These are phyloP conservation scores for Chelonus insularis DNA, from an alignment of 1,140 invertebrate species.

Conservation along the genomic window DNA sequence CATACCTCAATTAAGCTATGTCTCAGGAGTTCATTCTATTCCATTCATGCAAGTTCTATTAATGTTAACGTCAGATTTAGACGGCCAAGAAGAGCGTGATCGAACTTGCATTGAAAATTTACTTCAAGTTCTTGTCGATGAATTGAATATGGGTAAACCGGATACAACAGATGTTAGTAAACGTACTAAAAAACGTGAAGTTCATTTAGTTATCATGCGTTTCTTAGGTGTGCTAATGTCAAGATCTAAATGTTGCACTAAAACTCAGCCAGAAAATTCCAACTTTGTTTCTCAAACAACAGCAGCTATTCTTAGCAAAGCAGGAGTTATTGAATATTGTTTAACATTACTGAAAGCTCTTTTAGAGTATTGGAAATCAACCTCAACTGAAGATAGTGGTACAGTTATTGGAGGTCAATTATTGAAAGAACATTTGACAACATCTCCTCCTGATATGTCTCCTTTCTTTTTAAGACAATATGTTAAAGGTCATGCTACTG, in stretches of 20 bases:
- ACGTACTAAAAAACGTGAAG: slow-evolving; percentile 72
- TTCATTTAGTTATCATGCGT: slow-evolving; percentile 86
- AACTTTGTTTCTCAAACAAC: slow-evolving; percentile 75
- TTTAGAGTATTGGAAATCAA: slow-evolving; percentile 80
- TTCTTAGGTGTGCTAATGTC: slow-evolving; percentile 80
- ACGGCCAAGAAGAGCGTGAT: slow-evolving; percentile 81
- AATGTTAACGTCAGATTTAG: slow-evolving; percentile 88
- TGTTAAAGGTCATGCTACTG: slow-evolving; percentile 85
- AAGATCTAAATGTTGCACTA: slow-evolving; percentile 67
- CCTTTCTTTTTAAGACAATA: slow-evolving; percentile 94
- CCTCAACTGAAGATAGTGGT: slow-evolving; percentile 59
- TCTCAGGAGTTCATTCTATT: slow-evolving; percentile 81
- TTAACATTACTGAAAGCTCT: slow-evolving; percentile 77
- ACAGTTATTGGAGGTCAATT: slow-evolving; percentile 63
- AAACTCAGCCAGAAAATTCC: slow-evolving; percentile 66
- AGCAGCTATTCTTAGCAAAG: slow-evolving; percentile 76
- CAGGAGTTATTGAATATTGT: slow-evolving; percentile 81
- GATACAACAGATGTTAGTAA: slow-evolving; percentile 62
- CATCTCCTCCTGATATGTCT: slow-evolving; percentile 88
- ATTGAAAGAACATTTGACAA: slow-evolving; percentile 79
- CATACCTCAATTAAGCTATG: slow-evolving; percentile 65
- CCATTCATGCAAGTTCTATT: slow-evolving; percentile 90
- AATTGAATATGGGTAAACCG: slow-evolving; percentile 74
- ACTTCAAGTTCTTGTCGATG: slow-evolving; percentile 73
- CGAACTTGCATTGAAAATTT: slow-evolving; percentile 75